Evolutionary conservation across 2,113 vertebrate species (phyloP).

Genomic region (Osmerus eperlanus): DNA sequence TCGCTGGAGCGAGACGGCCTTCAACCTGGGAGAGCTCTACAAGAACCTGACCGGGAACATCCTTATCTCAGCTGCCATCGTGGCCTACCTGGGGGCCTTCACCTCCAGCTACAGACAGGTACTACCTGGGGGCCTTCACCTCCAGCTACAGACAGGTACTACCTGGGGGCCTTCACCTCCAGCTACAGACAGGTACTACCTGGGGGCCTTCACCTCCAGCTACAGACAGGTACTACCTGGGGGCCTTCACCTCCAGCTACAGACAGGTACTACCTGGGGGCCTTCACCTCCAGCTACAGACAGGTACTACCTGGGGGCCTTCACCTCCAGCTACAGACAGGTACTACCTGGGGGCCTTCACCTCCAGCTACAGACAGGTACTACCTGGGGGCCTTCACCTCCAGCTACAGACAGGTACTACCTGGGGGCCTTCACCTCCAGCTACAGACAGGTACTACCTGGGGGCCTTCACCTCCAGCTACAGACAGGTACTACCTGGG

Average conservation of each 20-base stretch:
- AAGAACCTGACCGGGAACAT: slow-evolving; percentile 82
- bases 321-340: slow-evolving; percentile 84
- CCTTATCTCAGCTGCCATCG: slow-evolving; percentile 81
- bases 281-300: slow-evolving; percentile 83
- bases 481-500: slow-evolving; percentile 84
- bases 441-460: slow-evolving; percentile 84
- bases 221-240: slow-evolving; percentile 86
- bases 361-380: slow-evolving; percentile 85
- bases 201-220: too few species aligned
- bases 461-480: too few species aligned
- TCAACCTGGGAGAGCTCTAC: slow-evolving; percentile 75
- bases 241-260: too few species aligned
- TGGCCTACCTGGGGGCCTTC: slow-evolving; percentile 85
- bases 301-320: too few species aligned
- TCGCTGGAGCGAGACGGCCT: slow-evolving; percentile 78
- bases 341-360: too few species aligned
- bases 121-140: too few species aligned
- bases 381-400: too few species aligned
- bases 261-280: slow-evolving; percentile 85
- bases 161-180: too few species aligned
- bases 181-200: slow-evolving; percentile 84
- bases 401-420: slow-evolving; percentile 83
- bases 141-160: slow-evolving; percentile 84
- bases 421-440: too few species aligned
- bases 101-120: slow-evolving; percentile 86